Evolutionary conservation across 2,113 vertebrate species (phyloP).

Genomic region (Serilophus lunatus): DNA sequence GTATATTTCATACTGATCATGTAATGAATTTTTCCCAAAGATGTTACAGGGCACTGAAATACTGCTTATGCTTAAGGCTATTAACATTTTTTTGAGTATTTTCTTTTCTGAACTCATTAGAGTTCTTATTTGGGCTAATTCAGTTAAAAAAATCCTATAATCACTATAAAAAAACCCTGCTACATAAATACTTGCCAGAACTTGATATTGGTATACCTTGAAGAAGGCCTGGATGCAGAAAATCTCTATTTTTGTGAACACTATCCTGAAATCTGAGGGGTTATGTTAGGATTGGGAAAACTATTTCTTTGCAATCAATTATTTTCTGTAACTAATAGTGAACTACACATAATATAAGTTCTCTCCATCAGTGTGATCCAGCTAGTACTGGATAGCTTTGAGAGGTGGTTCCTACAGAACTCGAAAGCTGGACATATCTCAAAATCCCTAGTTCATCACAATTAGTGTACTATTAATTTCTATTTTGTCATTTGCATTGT

Average conservation of each 20-base stretch:
- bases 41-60: background rate
- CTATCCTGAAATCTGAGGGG: background rate
- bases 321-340: background rate
- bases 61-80: background rate
- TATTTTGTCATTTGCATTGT: background rate
- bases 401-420: background rate
- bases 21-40: background rate
- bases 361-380: background rate
- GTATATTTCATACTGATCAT: background rate
- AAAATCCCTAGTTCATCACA: background rate
- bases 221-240: background rate
- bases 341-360: background rate
- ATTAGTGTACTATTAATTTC: no score
- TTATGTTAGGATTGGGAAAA: background rate
- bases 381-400: background rate
- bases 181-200: background rate
- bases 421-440: background rate
- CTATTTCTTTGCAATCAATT: background rate
- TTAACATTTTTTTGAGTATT: background rate
- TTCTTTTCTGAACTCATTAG: background rate
- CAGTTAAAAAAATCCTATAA: background rate
- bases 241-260: background rate
- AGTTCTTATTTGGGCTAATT: background rate
- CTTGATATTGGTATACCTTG: background rate
- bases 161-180: background rate